Percentiles rank a stretch among this genome's conserved stretches.
phyloP scores from a whole-genome alignment of 2,797 vertebrate genomes.

The Furcifer pardalis region DNA sequence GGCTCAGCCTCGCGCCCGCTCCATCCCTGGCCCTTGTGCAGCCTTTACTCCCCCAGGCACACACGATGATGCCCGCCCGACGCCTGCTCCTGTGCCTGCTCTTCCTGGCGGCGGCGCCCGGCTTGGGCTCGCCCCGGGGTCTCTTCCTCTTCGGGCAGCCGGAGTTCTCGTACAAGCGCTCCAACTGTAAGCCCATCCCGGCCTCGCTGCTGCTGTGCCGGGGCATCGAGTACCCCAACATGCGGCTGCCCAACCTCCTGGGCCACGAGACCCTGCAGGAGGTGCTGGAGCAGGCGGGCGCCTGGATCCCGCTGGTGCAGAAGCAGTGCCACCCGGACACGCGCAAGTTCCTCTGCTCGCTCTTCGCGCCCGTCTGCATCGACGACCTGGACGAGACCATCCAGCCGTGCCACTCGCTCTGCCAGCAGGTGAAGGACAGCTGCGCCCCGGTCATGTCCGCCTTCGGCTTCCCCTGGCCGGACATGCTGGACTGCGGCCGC shows the following conservation, averaged over 20 bases:
- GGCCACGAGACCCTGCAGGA: slow-evolving; percentile 97
- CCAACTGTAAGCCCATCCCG: slow-evolving; percentile 93
- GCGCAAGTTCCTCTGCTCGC: slow-evolving; percentile 96
- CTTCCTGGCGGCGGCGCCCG: slow-evolving; percentile 72
- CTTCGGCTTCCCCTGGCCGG: slow-evolving; percentile 97
- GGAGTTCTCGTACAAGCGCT: slow-evolving; percentile 89
- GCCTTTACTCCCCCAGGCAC: neutral
- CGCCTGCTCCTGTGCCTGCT: slow-evolving; percentile 71
- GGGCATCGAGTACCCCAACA: slow-evolving; percentile 94
- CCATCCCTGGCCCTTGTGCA: neutral
- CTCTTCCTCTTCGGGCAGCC: slow-evolving; percentile 89
- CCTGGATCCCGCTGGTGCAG: slow-evolving; percentile 96
- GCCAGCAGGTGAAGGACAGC: slow-evolving; percentile 89
- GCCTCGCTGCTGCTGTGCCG: slow-evolving; percentile 89
- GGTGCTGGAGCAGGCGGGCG: slow-evolving; percentile 93
- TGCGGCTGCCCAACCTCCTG: slow-evolving; percentile 96
- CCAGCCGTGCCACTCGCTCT: slow-evolving; percentile 93
- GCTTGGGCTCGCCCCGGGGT: slow-evolving; percentile 81
- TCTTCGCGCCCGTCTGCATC: slow-evolving; percentile 95
- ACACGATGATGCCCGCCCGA: slow-evolving; percentile 72
- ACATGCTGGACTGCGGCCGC: slow-evolving; percentile 93
- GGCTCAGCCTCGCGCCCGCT: neutral
- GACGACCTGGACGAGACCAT: slow-evolving; percentile 95
- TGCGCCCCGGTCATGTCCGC: slow-evolving; percentile 97
- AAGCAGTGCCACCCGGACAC: slow-evolving; percentile 97